These are phyloP conservation scores for Stramonita haemastoma DNA, from an alignment of 2,888 invertebrate species.

Conservation along the genomic window DNA sequence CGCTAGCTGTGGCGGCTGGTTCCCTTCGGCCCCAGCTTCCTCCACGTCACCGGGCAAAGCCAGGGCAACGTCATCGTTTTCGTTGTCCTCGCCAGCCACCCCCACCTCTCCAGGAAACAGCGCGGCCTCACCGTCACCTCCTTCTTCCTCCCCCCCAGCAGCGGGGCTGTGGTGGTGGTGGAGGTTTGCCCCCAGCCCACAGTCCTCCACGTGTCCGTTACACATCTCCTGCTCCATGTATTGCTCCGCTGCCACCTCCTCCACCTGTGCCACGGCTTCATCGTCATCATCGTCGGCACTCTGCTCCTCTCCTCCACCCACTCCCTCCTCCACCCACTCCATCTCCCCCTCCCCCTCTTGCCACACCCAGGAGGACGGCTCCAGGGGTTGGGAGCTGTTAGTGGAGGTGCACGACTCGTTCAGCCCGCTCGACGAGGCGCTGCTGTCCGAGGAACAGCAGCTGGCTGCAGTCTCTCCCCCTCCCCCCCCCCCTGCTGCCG, in stretches of 20 bases:
- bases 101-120: too few species aligned
- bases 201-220: not conserved
- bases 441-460: not conserved
- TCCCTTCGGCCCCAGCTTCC: too few species aligned
- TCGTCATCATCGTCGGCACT: not conserved
- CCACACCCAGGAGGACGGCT: too few species aligned
- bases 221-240: not conserved
- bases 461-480: not conserved
- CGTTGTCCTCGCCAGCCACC: too few species aligned
- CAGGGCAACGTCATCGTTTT: too few species aligned
- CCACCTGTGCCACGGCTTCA: not conserved
- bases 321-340: not conserved
- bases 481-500: not conserved
- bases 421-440: not conserved
- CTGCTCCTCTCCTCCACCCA: not conserved
- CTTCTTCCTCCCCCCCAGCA: too few species aligned
- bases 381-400: not conserved
- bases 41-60: too few species aligned
- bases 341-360: not conserved
- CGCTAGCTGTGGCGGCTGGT: too few species aligned
- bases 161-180: too few species aligned
- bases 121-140: too few species aligned
- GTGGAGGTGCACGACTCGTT: not conserved
- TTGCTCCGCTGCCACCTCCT: not conserved
- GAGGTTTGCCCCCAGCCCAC: not conserved